Conservation (phyloP, 2,113 vertebrate species). For the Parus major region DNA sequence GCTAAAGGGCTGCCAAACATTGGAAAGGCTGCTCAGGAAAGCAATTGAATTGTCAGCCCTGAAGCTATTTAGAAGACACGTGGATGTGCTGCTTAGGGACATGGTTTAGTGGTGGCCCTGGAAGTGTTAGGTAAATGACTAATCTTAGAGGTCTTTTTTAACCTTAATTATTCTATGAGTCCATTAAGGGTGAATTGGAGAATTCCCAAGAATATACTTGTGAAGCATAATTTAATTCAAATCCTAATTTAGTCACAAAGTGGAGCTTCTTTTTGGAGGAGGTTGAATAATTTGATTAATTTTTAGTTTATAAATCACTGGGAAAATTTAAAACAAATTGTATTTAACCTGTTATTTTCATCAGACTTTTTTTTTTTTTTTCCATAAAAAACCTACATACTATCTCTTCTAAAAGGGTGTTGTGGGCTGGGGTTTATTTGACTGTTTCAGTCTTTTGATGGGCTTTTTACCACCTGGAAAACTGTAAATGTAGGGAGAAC, state of each 20-base stretch:
- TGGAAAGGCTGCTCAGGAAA: neutral
- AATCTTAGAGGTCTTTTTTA: neutral
- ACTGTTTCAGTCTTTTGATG: neutral
- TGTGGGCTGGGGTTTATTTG: neutral
- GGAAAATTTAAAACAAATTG: neutral
- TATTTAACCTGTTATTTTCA: neutral
- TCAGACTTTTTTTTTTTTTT: neutral
- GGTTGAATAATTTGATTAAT: neutral
- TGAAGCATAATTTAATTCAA: neutral
- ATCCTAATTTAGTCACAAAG: neutral
- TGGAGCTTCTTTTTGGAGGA: neutral
- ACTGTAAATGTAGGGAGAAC: neutral
- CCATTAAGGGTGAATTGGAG: neutral
- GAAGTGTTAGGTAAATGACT: neutral
- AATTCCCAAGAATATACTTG: neutral
- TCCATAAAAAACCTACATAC: neutral
- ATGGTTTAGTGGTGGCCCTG: neutral
- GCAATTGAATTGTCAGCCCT: too few relatives aligned
- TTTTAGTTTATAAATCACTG: neutral
- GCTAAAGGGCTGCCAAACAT: neutral
- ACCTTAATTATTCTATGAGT: neutral
- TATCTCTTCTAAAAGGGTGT: neutral
- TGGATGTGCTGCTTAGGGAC: neutral
- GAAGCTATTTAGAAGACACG: neutral
- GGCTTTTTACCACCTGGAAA: neutral